Conservation (phyloP, 2,888 invertebrate species). For the Lymantria monacha region DNA sequence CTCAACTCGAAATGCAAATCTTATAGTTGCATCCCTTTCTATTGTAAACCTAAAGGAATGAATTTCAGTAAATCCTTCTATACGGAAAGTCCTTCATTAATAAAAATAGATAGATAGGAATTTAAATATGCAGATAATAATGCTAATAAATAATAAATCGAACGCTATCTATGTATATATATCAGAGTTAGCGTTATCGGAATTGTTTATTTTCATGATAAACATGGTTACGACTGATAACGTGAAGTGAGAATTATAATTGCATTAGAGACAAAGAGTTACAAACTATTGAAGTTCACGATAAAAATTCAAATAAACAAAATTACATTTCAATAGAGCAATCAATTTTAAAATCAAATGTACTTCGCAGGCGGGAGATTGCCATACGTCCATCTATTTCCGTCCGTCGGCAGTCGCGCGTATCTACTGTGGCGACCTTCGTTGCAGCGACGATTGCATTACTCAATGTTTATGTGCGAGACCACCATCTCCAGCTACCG, state of each 20-base stretch:
- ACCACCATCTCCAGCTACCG: background rate
- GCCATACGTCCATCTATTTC: constrained; percentile 68
- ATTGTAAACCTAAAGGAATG: too few species aligned
- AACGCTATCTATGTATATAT: background rate
- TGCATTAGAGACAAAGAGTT: background rate
- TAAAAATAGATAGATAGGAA: too few species aligned
- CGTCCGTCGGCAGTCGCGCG: constrained; percentile 51
- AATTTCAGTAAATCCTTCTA: too few species aligned
- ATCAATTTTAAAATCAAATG: constrained; percentile 25
- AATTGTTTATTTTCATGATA: constrained; percentile 4
- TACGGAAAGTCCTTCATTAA: too few species aligned
- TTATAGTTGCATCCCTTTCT: too few species aligned
- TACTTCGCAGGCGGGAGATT: constrained; percentile 57
- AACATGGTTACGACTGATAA: background rate
- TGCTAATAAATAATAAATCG: background rate
- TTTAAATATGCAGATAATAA: background rate
- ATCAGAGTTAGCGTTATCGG: constrained; percentile 1
- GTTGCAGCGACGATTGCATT: constrained; percentile 45
- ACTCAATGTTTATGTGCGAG: constrained; percentile 2
- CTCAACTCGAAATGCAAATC: too few species aligned
- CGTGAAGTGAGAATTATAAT: background rate
- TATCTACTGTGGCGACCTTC: constrained; percentile 56
- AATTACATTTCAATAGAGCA: constrained; percentile 12
- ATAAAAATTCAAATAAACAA: background rate
- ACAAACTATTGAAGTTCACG: background rate